Conservation (phyloP, 2,113 vertebrate genomes). For the Zosterops lateralis region DNA sequence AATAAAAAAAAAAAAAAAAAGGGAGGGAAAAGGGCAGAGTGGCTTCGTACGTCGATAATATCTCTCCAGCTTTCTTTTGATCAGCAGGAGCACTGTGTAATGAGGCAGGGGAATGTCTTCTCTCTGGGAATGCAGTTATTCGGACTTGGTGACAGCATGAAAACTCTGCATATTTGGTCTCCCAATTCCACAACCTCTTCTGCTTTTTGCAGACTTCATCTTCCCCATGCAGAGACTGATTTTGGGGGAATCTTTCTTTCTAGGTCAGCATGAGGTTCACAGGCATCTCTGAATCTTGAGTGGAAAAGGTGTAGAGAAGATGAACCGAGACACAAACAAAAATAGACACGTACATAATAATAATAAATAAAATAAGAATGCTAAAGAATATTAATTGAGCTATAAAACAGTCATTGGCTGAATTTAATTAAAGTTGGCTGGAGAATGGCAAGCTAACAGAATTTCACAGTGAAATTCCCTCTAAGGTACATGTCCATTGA, state of each 20-base stretch:
- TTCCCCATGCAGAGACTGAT: neutral
- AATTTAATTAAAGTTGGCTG: neutral
- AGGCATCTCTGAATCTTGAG: neutral
- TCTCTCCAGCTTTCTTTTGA: slow-evolving; percentile 26
- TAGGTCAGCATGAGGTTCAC: neutral
- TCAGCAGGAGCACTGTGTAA: slow-evolving; percentile 6
- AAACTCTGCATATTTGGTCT: neutral
- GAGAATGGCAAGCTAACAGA: neutral
- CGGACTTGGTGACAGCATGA: slow-evolving; percentile 23
- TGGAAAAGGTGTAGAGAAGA: neutral
- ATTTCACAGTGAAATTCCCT: neutral
- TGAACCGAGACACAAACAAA: neutral
- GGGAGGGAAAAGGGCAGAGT: neutral
- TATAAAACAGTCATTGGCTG: neutral
- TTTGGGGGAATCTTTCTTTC: neutral
- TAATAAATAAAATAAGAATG: neutral
- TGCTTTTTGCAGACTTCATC: neutral
- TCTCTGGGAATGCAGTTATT: slow-evolving; percentile 27
- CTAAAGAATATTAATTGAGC: neutral
- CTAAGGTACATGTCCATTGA: neutral
- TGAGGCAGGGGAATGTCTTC: neutral
- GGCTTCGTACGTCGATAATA: neutral
- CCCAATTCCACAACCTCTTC: neutral
- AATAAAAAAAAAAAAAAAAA: neutral
- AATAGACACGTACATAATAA: neutral